Conservation (phyloP, 2,888 invertebrate genomes). For the Bugulina stolonifera region DNA sequence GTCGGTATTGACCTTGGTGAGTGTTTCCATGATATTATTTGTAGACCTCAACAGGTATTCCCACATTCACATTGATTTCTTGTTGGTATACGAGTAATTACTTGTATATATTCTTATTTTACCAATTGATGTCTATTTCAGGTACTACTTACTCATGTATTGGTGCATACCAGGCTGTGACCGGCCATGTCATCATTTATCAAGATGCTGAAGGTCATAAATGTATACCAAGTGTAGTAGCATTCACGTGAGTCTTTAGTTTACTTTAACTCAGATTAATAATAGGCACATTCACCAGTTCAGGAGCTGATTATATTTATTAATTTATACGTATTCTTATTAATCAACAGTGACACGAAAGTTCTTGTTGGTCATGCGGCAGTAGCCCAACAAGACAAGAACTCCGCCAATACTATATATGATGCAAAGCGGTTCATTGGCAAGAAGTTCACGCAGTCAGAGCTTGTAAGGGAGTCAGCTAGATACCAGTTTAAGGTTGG, state of each 20-base stretch:
- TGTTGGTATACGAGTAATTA: too few species aligned
- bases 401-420: slow-evolving; percentile 55
- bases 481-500: slow-evolving; percentile 50
- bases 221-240: slow-evolving; percentile 56
- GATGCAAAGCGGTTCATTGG: slow-evolving; percentile 58
- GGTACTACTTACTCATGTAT: slow-evolving; percentile 57
- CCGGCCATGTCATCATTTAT: slow-evolving; percentile 52
- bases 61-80: too few species aligned
- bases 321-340: too few species aligned
- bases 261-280: too few species aligned
- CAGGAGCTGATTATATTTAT: too few species aligned
- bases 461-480: slow-evolving; percentile 39
- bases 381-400: slow-evolving; percentile 53
- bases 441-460: slow-evolving; percentile 47
- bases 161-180: slow-evolving; percentile 55
- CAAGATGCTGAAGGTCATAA: slow-evolving; percentile 51
- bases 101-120: too few species aligned
- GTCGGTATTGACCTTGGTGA: slow-evolving; percentile 56
- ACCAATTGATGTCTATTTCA: too few species aligned
- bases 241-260: slow-evolving; percentile 43
- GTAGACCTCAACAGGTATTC: too few species aligned
- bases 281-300: too few species aligned
- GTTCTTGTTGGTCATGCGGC: slow-evolving; percentile 55
- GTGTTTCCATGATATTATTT: too few species aligned
- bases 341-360: slow-evolving; percentile 32